Evolutionary conservation across 1,140 invertebrate genomes (phyloP), one percentile per base, ranked within the genome.

Genomic region (Apolygus lucorum): DNA sequence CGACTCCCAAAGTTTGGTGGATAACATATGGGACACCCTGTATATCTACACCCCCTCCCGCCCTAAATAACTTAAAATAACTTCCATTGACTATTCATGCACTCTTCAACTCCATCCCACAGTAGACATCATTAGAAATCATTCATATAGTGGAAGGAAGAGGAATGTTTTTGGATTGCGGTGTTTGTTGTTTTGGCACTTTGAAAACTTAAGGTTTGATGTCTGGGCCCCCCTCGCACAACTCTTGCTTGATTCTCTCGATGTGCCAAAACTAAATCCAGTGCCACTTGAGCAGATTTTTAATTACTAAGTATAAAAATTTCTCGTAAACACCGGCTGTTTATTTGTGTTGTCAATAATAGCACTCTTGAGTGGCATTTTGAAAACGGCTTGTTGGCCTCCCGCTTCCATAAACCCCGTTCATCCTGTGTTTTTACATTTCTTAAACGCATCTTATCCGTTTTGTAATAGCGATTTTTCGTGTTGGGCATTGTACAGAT

Each of bases 321-420:
- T n/a, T n/a, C 34, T 49, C 34, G 34, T 49, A 49, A 59, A 59
- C 8, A 59, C 54, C 8, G 54, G 22, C 54, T 59, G 54, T 59
- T 59, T 59, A 59, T 22, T 14, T 59, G 54, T 59, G 54, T 59
- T 59, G 54, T 59, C 54, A 59, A 59, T 59, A 59, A 59, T 59
- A 11, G 54, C 54, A 59, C 54, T n/a, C 54, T 13, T 11, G 54
- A 59, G 22, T 59, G 54, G 54, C 54, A 59, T 59, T 42, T 59
- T 59, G 54, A 22, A 59, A 59, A 24, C 22, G 54, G 54, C 54
- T 59, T 59, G 54, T 59, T 59, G 54, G 54, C 54, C 54, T 59
- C 54, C 54, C 22, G 54, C 54, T 59, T 59, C 54, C 54, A 59
- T 4, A 21, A 17, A 59, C 11, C 54, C 22, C 22, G 54, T 17